Evolutionary conservation across 2,797 vertebrate genomes (phyloP).

Genomic region (Holocentrus rufus): DNA sequence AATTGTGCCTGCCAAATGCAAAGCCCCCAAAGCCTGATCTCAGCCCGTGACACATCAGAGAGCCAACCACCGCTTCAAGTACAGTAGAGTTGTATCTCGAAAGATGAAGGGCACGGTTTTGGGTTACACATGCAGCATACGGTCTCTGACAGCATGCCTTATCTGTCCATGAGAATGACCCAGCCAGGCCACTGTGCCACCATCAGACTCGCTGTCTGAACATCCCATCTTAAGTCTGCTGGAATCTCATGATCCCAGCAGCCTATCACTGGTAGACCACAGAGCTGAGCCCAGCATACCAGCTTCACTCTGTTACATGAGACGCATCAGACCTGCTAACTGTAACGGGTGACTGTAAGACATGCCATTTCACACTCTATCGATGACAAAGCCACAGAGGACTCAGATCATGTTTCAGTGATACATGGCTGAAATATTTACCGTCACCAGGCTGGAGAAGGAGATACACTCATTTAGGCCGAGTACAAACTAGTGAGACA

Average conservation of each 20-base stretch:
- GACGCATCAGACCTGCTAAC: constrained; percentile 33
- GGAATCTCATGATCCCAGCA: constrained; percentile 62
- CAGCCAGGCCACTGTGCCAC: background rate
- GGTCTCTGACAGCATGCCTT: constrained; percentile 43
- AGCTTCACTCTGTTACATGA: constrained; percentile 55
- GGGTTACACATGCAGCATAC: constrained; percentile 24
- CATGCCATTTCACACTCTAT: constrained; percentile 50
- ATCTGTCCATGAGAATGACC: constrained; percentile 41
- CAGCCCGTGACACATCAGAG: constrained; percentile 25
- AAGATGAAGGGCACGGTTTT: constrained; percentile 32
- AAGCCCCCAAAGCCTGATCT: background rate
- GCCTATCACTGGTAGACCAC: constrained; percentile 31
- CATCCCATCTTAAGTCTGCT: constrained; percentile 41
- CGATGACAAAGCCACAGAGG: constrained; percentile 56
- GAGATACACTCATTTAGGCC: constrained; percentile 18
- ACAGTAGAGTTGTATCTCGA: constrained; percentile 24
- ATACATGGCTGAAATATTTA: constrained; percentile 69
- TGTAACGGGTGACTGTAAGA: constrained; percentile 59
- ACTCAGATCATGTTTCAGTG: constrained; percentile 64
- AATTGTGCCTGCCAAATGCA: too few species aligned
- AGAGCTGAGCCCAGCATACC: constrained; percentile 59
- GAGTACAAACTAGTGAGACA: constrained; percentile 18
- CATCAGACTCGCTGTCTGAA: constrained; percentile 22
- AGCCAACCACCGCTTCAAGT: constrained; percentile 22
- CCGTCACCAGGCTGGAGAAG: constrained; percentile 48